Conservation (phyloP, 2,797 vertebrate genomes). For the Pseudomugil gertrudae region DNA sequence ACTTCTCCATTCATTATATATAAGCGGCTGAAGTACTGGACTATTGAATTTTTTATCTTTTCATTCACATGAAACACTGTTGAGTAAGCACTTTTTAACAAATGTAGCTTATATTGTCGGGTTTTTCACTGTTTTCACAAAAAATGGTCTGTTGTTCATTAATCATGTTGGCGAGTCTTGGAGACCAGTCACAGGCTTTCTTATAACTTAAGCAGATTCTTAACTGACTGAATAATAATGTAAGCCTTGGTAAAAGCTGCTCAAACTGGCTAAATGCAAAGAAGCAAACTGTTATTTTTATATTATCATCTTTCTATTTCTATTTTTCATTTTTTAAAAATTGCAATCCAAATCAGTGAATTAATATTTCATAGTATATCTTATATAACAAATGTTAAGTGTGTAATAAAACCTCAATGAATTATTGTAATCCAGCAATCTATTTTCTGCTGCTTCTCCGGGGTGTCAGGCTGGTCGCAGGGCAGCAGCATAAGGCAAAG, state of each 20-base stretch:
- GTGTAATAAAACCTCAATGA: not conserved
- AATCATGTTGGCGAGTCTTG: slow-evolving; percentile 13
- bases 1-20: slow-evolving; percentile 48
- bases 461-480: too few relatives aligned
- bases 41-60: slow-evolving; percentile 47
- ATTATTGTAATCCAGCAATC: not conserved
- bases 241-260: not conserved
- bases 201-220: not conserved
- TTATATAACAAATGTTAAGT: too few relatives aligned
- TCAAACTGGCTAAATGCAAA: not conserved
- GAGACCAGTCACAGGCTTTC: not conserved
- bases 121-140: slow-evolving; percentile 22
- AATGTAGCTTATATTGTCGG: slow-evolving; percentile 36
- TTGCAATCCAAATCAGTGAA: not conserved
- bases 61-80: slow-evolving; percentile 46
- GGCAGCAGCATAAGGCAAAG: too few relatives aligned
- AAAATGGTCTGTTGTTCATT: slow-evolving; percentile 29
- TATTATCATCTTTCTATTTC: not conserved
- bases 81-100: slow-evolving; percentile 53
- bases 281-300: not conserved
- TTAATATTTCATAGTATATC: not conserved
- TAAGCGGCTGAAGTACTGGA: slow-evolving; percentile 23
- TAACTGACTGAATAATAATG: not conserved
- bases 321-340: too few relatives aligned
- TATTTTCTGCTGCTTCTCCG: not conserved